Percentiles rank a stretch among this genome's conserved stretches.
Evolutionary conservation across 2,113 vertebrate genomes (phyloP).

Genomic region (Trematomus loennbergii): DNA sequence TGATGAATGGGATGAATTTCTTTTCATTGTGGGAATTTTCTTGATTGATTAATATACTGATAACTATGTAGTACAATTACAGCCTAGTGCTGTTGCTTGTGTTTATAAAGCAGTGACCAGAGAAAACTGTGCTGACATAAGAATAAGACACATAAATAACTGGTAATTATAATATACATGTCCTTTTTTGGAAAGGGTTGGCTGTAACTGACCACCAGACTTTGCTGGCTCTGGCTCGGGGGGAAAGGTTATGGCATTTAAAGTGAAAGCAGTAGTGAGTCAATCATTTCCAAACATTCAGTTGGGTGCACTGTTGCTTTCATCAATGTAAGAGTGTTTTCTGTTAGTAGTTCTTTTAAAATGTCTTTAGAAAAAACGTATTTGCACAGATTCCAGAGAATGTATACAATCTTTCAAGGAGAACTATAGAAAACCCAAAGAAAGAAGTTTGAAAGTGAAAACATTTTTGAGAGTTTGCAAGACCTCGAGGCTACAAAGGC

Average conservation of each 20-base stretch:
- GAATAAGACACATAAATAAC: not conserved
- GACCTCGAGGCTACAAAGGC: not conserved
- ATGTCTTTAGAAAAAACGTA: not conserved
- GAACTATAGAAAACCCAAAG: not conserved
- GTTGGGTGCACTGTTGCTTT: not conserved
- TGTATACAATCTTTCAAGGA: not conserved
- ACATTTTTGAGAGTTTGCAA: no score
- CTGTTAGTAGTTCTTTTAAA: not conserved
- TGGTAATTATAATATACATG: not conserved
- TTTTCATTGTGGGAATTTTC: not conserved
- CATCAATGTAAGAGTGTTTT: not conserved
- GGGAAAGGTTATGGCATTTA: constrained; percentile 38
- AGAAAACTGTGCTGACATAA: not conserved
- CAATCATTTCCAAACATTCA: constrained; percentile 2
- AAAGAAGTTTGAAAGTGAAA: no score
- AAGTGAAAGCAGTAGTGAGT: constrained; percentile 7
- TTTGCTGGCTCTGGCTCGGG: constrained; percentile 9
- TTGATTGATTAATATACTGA: not conserved
- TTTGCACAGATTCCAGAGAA: not conserved
- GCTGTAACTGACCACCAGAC: constrained; percentile 41
- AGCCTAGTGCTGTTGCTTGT: not conserved
- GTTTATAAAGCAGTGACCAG: not conserved
- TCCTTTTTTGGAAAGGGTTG: no score
- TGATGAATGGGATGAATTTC: not conserved
- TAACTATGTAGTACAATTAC: not conserved